Conservation (phyloP, 2,888 invertebrate genomes). For the Synergus itoensis region DNA sequence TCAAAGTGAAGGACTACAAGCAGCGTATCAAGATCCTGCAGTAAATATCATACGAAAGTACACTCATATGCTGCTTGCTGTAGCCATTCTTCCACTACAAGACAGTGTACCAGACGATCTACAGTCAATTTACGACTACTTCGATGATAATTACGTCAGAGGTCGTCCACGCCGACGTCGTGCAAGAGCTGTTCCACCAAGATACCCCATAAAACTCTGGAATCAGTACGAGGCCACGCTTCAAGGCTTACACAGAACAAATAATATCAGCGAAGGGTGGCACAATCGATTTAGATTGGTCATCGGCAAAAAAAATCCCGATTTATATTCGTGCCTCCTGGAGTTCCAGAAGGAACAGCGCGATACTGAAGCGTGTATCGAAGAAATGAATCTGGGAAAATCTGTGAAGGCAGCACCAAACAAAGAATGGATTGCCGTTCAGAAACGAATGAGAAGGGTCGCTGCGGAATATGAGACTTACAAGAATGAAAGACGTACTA, state of each 20-base stretch:
- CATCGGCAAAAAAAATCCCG: conserved; percentile 35
- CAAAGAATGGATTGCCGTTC: conserved; percentile 12
- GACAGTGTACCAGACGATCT: not conserved
- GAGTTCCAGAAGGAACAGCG: conserved; percentile 16
- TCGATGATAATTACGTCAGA: too few relatives aligned
- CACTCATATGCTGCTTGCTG: conserved; percentile 3
- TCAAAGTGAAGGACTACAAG: conserved; percentile 29
- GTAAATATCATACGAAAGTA: not conserved
- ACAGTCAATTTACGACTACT: too few relatives aligned
- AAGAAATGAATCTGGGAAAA: conserved; percentile 1
- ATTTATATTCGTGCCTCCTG: conserved; percentile 25
- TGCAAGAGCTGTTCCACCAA: too few relatives aligned
- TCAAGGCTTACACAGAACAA: conserved; percentile 24
- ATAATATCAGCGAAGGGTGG: conserved; percentile 39
- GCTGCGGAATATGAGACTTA: conserved; percentile 1
- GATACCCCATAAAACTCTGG: conserved; percentile 19
- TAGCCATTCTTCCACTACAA: not conserved
- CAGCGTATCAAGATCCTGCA: conserved; percentile 15
- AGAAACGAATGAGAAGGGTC: conserved; percentile 4
- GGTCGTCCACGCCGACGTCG: too few relatives aligned
- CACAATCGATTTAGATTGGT: conserved; percentile 38
- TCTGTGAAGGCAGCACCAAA: conserved; percentile 22
- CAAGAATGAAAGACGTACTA: not conserved
- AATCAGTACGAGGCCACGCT: conserved; percentile 29
- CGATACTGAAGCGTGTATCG: conserved; percentile 9